phyloP scores from a whole-genome alignment of 92 coral and sea anemone species.

The Parazoanthus darwini region DNA sequence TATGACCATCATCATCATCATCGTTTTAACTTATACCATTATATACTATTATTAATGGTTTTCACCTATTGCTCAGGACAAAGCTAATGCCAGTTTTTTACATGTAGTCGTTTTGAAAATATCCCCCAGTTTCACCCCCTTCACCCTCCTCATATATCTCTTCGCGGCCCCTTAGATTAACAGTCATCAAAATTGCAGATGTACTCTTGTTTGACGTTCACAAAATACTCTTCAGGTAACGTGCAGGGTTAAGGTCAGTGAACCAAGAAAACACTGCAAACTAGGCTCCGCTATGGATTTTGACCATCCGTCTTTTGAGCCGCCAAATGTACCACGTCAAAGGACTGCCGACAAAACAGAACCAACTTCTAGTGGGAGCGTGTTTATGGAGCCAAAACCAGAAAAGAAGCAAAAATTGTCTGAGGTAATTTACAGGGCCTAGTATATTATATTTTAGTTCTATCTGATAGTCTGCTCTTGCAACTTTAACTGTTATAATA shows the following conservation, averaged over 20 bases:
- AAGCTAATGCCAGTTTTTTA: too few relatives aligned
- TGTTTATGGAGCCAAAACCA: constrained; percentile 29
- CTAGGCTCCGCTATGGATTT: constrained; percentile 14
- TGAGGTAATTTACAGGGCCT: neutral
- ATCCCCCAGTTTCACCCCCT: too few relatives aligned
- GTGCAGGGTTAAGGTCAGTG: too few relatives aligned
- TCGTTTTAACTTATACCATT: too few relatives aligned
- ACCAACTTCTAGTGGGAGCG: neutral
- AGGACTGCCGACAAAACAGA: constrained; percentile 28
- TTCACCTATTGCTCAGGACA: too few relatives aligned
- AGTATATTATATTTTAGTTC: too few relatives aligned
- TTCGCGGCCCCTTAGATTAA: too few relatives aligned
- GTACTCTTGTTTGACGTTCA: neutral
- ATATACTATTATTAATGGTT: too few relatives aligned
- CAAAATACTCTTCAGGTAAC: too few relatives aligned
- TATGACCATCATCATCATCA: too few relatives aligned
- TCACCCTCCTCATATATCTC: too few relatives aligned
- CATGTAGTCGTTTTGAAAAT: too few relatives aligned
- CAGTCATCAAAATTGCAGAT: neutral
- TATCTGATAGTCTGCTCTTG: neutral
- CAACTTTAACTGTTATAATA: neutral
- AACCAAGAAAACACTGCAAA: neutral
- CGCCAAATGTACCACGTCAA: constrained; percentile 9
- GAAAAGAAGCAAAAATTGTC: constrained; percentile 32
- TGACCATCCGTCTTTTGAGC: constrained; percentile 28